Percentiles rank a stretch among this genome's conserved stretches.
Conservation (phyloP, 2,113 vertebrate species). For the Pelodiscus sinensis region DNA sequence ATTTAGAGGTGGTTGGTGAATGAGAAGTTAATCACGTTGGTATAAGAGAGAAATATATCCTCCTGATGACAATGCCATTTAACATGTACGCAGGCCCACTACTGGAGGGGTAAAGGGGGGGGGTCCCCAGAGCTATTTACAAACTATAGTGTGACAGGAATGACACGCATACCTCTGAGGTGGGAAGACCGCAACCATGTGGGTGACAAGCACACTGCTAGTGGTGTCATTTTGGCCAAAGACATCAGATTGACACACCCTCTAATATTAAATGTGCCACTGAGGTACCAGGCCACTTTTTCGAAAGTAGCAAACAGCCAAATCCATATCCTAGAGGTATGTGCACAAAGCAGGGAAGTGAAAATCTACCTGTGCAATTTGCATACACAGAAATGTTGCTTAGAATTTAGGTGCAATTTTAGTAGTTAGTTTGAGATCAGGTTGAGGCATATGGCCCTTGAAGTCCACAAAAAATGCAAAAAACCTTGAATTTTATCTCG, state of each 20-base stretch:
- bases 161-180: background rate
- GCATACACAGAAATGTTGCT: background rate
- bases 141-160: background rate
- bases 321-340: background rate
- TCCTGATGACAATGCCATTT: background rate
- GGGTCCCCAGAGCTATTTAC: background rate
- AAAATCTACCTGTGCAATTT: background rate
- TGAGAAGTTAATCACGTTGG: background rate
- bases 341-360: background rate
- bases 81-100: background rate
- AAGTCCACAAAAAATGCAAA: background rate
- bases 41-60: background rate
- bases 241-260: background rate
- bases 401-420: background rate
- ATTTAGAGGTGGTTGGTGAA: background rate
- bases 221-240: constrained; percentile 2
- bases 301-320: background rate
- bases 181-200: background rate
- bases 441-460: background rate
- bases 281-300: background rate
- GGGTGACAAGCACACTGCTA: background rate
- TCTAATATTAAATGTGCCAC: background rate
- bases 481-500: background rate
- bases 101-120: too few relatives aligned
- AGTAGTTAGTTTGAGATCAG: background rate